Base-by-base conservation (phyloP, 2,797 vertebrate genomes). In the Coluber constrictor region DNA sequence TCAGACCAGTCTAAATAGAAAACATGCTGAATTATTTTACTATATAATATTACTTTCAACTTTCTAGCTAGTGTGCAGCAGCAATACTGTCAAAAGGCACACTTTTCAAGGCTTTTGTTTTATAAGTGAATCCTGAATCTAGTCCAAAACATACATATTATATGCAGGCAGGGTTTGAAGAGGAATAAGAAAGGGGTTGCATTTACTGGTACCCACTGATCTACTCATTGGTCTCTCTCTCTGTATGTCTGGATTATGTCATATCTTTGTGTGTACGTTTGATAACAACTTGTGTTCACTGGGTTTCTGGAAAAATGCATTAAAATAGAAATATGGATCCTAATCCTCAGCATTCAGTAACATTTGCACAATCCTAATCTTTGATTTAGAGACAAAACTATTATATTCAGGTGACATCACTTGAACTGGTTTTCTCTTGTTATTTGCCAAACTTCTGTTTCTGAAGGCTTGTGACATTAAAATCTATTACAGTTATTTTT, bases 381-480 rank as follows among this genome's bases (percentile, higher is more conserved):
- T 63, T 20, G 18, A 23, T 89, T 90, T 90, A 37, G 10, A 88
- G 29, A 91, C 18, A 93, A 10, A 23, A 1, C 0, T 89, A 13
- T 56, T 92, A 12, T 0, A 2, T 93, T 83, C 23, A 66, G 0
- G 87, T 92, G 88, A 4, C 54, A 0, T 56, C 55, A 88, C 56
- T 59, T 32, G 32, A 88, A 56, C 32, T 83, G 37, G 74, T 83
- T 83, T 47, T 83, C 10, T 29, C 1, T 90, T 86, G 89, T 16
- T 20, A 7, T 93, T 93, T 86, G 74, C 92, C n/a, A 90, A 88
- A 37, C 83, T 96, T 89, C 16, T 87, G 66, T 70, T 89, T 92
- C 37, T 94, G 59, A 91, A 29, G 55, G 27, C 90, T 89, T 94
- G 95, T 6, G 89, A 55, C 12, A 18, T 94, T 95, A 95, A 94